phyloP scores from a whole-genome alignment of 2,113 vertebrate species.

The Antigone vipio region DNA sequence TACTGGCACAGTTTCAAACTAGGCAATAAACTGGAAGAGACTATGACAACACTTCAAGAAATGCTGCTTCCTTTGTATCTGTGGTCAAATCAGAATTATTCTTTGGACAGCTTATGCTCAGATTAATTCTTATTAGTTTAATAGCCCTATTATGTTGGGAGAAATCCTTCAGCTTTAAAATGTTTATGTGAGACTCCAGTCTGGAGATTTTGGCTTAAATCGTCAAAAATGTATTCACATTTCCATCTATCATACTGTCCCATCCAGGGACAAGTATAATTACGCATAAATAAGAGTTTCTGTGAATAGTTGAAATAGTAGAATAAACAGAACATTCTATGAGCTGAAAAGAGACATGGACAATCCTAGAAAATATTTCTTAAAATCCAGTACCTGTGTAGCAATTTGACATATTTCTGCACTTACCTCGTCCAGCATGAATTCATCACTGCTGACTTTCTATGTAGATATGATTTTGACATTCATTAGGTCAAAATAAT shows the following conservation, averaged over 20 bases:
- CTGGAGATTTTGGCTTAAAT: background rate
- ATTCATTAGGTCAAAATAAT: background rate
- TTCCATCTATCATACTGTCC: background rate
- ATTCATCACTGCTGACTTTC: background rate
- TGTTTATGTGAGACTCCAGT: background rate
- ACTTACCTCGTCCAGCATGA: background rate
- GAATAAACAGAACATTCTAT: background rate
- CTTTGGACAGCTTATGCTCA: background rate
- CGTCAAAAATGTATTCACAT: background rate
- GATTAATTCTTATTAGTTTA: background rate
- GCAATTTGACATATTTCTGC: background rate
- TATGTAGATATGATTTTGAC: background rate
- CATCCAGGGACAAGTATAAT: background rate
- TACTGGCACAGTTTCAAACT: background rate
- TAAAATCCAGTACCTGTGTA: background rate
- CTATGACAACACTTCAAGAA: background rate
- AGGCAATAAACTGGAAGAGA: background rate
- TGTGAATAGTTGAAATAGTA: background rate
- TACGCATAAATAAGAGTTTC: background rate
- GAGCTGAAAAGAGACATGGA: background rate
- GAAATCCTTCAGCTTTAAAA: background rate
- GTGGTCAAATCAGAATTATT: background rate
- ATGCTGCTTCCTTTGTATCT: background rate
- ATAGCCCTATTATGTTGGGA: background rate
- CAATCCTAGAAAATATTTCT: background rate